Conservation (phyloP, 2,113 vertebrate genomes). For the Xiphorhynchus elegans region DNA sequence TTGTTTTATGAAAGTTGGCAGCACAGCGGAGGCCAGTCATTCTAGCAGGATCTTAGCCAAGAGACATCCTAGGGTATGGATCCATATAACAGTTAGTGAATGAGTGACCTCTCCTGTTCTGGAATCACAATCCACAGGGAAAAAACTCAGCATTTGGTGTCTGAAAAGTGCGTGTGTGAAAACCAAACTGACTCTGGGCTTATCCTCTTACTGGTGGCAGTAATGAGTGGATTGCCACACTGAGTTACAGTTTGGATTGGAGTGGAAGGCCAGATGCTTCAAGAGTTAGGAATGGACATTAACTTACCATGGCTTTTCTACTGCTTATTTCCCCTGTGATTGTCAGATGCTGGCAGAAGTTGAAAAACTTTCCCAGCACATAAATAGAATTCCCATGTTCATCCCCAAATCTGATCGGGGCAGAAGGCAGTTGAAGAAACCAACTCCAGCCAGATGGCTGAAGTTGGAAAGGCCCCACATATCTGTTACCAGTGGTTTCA, state of each 20-base stretch:
- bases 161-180: neutral
- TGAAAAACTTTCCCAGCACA: neutral
- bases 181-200: neutral
- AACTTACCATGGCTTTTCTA: neutral
- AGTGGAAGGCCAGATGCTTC: neutral
- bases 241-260: neutral
- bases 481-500: neutral
- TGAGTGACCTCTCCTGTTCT: neutral
- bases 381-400: neutral
- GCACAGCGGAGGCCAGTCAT: neutral
- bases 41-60: conserved; percentile 15
- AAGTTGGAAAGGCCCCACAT: neutral
- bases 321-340: neutral
- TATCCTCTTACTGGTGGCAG: neutral
- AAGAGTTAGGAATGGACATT: neutral
- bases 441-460: neutral
- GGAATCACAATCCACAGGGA: neutral
- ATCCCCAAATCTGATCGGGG: neutral
- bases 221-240: neutral
- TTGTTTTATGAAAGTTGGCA: conserved; percentile 37
- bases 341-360: neutral
- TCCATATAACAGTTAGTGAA: neutral
- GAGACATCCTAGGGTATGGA: neutral
- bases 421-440: neutral
- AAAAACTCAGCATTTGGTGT: neutral